Conservation (phyloP, 2,797 vertebrate species). For the Gallinago solitaria region DNA sequence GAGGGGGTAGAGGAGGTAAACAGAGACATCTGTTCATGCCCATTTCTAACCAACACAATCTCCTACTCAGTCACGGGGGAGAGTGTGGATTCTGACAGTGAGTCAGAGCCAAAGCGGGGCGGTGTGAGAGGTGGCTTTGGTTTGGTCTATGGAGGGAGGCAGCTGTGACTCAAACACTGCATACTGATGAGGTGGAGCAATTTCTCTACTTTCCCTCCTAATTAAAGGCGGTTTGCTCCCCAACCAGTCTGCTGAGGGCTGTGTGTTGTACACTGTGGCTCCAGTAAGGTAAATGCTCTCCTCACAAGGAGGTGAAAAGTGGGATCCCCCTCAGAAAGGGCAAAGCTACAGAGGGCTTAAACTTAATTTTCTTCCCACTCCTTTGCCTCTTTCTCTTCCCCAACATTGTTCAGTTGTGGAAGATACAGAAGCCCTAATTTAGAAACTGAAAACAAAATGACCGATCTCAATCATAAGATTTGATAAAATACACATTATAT, state of each 20-base stretch:
- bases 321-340: not conserved
- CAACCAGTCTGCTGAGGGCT: not conserved
- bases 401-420: not conserved
- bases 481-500: not conserved
- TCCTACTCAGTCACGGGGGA: constrained; percentile 38
- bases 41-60: constrained; percentile 33
- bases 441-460: not conserved
- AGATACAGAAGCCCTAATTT: not conserved
- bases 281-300: not conserved
- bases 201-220: not conserved
- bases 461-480: not conserved
- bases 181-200: not conserved
- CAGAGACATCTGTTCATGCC: constrained; percentile 54
- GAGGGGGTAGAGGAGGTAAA: constrained; percentile 23
- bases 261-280: not conserved
- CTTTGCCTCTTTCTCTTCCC: not conserved
- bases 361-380: not conserved
- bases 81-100: constrained; percentile 15
- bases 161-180: constrained; percentile 29
- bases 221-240: not conserved
- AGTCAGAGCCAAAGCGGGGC: constrained; percentile 47
- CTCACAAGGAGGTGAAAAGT: not conserved
- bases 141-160: not conserved
- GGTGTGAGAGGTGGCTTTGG: not conserved
- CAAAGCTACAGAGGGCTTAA: not conserved